Conservation (phyloP, 1,140 invertebrate species). For the Daktulosphaira vitifoliae region DNA sequence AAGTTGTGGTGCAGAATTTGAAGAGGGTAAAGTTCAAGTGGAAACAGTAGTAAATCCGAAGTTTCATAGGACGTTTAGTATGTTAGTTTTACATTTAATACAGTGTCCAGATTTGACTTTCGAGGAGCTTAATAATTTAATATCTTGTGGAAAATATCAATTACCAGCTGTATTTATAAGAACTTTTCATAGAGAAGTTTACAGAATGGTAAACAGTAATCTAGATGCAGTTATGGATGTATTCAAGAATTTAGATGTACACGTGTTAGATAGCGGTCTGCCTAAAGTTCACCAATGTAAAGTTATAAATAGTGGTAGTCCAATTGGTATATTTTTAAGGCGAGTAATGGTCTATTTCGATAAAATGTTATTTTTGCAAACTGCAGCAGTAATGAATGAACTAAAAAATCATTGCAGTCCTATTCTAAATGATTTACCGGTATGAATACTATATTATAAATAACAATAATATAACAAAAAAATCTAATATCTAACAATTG, state of each 20-base stretch:
- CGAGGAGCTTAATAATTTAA: constrained; percentile 48
- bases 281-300: constrained; percentile 34
- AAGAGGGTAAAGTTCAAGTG: not conserved
- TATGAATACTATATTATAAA: not conserved
- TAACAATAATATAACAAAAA: too few relatives aligned
- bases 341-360: constrained; percentile 70
- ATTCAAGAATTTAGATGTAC: constrained; percentile 47
- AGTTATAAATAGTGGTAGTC: constrained; percentile 44
- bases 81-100: constrained; percentile 35
- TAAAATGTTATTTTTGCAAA: constrained; percentile 70
- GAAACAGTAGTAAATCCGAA: not conserved
- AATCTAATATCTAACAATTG: too few relatives aligned
- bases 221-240: constrained; percentile 56
- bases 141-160: constrained; percentile 49
- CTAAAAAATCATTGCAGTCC: constrained; percentile 49
- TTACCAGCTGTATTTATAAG: constrained; percentile 47
- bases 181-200: constrained; percentile 49
- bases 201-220: constrained; percentile 48
- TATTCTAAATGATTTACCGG: constrained; percentile 34
- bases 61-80: constrained; percentile 20
- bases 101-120: constrained; percentile 57
- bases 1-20: too few relatives aligned
- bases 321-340: constrained; percentile 60
- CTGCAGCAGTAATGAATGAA: constrained; percentile 58
- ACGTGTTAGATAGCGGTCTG: constrained; percentile 34